phyloP scores from a whole-genome alignment of 2,888 invertebrate genomes.

The Isoperla grammatica region DNA sequence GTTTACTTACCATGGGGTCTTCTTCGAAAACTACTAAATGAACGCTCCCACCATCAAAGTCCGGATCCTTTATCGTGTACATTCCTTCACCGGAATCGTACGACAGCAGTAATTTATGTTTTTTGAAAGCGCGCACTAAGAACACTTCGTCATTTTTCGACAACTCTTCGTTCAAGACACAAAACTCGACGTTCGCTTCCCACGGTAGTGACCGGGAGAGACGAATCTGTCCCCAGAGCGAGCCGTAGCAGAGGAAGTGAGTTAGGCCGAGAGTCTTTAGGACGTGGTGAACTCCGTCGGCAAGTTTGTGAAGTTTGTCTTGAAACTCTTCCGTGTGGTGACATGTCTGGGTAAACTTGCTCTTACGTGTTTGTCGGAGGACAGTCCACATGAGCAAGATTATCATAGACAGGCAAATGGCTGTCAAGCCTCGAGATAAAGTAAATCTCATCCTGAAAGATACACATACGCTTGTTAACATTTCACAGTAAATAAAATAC shows the following conservation, averaged over 20 bases:
- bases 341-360: constrained; percentile 37
- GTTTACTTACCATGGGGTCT: constrained; percentile 44
- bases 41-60: constrained; percentile 38
- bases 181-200: constrained; percentile 50
- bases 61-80: constrained; percentile 43
- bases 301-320: constrained; percentile 38
- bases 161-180: constrained; percentile 47
- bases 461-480: no score
- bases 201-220: constrained; percentile 49
- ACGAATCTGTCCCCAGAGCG: constrained; percentile 53
- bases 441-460: constrained; percentile 36
- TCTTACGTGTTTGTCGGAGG: constrained; percentile 32
- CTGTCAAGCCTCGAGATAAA: constrained; percentile 33
- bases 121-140: constrained; percentile 46
- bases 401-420: constrained; percentile 32
- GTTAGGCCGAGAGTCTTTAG: background rate
- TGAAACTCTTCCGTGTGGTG: constrained; percentile 39
- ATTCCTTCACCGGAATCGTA: constrained; percentile 49
- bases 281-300: constrained; percentile 32
- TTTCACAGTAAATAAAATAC: no score
- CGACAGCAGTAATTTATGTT: constrained; percentile 43
- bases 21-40: constrained; percentile 49
- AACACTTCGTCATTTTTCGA: constrained; percentile 45
- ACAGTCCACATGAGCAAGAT: constrained; percentile 36
- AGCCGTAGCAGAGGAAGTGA: constrained; percentile 26